Evolutionary conservation across 1,140 invertebrate species (phyloP).

Genomic region (Heliothis virescens): DNA sequence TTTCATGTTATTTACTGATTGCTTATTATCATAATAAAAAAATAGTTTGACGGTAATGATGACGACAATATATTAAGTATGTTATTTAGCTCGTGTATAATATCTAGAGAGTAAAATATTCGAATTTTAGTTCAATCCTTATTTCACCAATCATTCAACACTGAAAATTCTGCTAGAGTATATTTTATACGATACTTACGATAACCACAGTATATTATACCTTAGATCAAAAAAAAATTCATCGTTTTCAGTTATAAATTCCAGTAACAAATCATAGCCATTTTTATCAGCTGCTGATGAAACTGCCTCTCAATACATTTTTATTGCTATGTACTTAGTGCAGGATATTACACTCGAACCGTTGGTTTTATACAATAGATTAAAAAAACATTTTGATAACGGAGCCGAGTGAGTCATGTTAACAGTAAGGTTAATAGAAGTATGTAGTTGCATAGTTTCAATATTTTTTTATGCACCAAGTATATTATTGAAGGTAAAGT

Average conservation of each 20-base stretch:
- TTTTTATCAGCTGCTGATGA: background rate
- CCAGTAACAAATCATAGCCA: background rate
- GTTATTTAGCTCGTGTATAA: no score
- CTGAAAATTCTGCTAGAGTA: background rate
- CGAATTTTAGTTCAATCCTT: background rate
- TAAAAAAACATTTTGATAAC: conserved; percentile 12
- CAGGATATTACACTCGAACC: conserved; percentile 6
- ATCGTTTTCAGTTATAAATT: no score
- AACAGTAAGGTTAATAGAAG: background rate
- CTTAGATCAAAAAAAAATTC: no score
- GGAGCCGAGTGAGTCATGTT: conserved; percentile 2
- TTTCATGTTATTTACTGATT: no score
- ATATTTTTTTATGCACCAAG: background rate
- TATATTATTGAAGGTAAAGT: no score
- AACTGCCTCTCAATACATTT: background rate
- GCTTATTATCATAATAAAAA: no score
- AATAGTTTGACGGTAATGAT: no score
- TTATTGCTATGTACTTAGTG: background rate
- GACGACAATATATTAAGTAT: no score
- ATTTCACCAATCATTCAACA: background rate
- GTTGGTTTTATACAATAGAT: conserved; percentile 24
- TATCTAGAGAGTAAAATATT: no score
- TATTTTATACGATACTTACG: no score
- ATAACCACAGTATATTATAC: no score
- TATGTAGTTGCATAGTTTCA: background rate